phyloP scores from a whole-genome alignment of 2,888 invertebrate genomes.

The Eristalis intricaria region DNA sequence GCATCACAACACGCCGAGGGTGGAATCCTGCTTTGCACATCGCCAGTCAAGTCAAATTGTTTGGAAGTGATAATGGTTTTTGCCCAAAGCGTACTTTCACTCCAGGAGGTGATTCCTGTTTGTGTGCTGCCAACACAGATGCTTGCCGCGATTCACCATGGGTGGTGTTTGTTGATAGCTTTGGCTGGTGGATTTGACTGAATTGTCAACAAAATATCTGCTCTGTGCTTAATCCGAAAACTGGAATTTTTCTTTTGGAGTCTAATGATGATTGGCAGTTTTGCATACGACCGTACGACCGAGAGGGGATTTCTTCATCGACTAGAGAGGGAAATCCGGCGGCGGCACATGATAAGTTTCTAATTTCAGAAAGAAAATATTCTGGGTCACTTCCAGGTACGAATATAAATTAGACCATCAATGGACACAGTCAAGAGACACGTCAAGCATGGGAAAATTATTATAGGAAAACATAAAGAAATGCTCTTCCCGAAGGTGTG shows the following conservation, averaged over 20 bases:
- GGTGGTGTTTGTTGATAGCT: constrained; percentile 13
- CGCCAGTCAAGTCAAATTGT: constrained; percentile 57
- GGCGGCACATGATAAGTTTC: neutral
- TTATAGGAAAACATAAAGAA: constrained; percentile 28
- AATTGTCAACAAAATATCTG: constrained; percentile 15
- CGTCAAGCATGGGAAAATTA: constrained; percentile 51
- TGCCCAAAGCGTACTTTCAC: constrained; percentile 18
- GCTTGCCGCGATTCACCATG: constrained; percentile 7
- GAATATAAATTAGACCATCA: constrained; percentile 20
- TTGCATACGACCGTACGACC: neutral
- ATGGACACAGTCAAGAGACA: neutral
- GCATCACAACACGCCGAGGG: constrained; percentile 15
- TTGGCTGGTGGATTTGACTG: constrained; percentile 31
- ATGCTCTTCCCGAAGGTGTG: neutral
- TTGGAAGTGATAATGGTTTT: constrained; percentile 53
- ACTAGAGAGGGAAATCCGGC: neutral
- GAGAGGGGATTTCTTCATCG: neutral
- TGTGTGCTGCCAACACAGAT: constrained; percentile 17
- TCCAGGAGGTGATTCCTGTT: constrained; percentile 19
- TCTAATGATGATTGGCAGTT: constrained; percentile 43
- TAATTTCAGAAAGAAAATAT: constrained; percentile 5
- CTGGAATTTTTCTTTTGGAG: constrained; percentile 35
- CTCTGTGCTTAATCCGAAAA: constrained; percentile 49
- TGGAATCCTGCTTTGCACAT: constrained; percentile 32
- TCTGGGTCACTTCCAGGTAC: constrained; percentile 20